Percentiles rank a stretch among this genome's conserved stretches.
Evolutionary conservation across 2,797 vertebrate genomes (phyloP).

Genomic region (Emydoidea blandingii): DNA sequence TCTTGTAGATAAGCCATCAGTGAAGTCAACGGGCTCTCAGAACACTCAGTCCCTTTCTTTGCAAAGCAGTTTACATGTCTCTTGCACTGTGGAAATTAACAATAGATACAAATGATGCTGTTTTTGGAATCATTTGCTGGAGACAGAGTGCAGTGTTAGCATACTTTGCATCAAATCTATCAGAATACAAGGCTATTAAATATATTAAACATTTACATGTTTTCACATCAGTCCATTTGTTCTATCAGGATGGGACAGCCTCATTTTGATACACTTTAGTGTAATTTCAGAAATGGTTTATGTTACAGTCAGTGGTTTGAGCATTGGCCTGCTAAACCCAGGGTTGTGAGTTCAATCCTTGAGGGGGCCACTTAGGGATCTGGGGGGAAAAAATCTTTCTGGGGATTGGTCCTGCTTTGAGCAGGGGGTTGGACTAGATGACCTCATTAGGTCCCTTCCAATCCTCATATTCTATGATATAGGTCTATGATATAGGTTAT

Average conservation of each 20-base stretch:
- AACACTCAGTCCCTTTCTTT: background rate
- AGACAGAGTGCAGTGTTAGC: conserved; percentile 10
- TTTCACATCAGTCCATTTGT: conserved; percentile 16
- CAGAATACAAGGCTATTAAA: conserved; percentile 20
- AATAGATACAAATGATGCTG: background rate
- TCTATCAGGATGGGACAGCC: conserved; percentile 2
- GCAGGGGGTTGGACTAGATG: too few species aligned
- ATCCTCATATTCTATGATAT: too few species aligned
- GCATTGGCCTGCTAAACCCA: too few species aligned
- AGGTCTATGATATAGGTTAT: background rate
- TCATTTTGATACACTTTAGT: conserved; percentile 54
- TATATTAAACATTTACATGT: conserved; percentile 43
- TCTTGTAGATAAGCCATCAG: background rate
- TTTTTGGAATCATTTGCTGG: background rate
- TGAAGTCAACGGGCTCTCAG: background rate
- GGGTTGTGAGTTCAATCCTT: too few species aligned
- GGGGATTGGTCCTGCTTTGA: too few species aligned
- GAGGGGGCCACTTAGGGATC: too few species aligned
- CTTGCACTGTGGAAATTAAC: background rate
- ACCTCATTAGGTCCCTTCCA: too few species aligned
- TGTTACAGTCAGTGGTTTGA: background rate
- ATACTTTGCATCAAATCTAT: conserved; percentile 4
- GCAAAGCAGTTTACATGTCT: conserved; percentile 13
- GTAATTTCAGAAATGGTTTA: conserved; percentile 31
- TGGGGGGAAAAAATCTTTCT: too few species aligned